Base-by-base conservation (phyloP, 2,113 vertebrate species). In the Struthio camelus region DNA sequence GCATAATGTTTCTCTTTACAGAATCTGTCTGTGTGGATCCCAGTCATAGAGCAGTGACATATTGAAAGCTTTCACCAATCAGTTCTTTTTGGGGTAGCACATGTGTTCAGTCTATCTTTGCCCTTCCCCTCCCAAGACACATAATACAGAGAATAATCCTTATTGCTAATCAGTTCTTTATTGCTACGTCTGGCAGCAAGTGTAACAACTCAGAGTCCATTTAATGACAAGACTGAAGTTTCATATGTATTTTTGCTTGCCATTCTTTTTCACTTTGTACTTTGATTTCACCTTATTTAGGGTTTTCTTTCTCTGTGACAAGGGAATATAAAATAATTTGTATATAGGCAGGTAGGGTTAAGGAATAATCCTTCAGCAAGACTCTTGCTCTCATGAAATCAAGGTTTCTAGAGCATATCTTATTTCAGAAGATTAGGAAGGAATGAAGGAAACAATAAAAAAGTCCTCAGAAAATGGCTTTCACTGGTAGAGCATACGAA, bases 271-370 rank as follows among this genome's bases (percentile, higher is more conserved):
- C 9, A 51, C 83, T 67, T 65, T 0, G 5, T 36, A 36, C 8
- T 82, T 96, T 54, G 20, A 69, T 79, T 95, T 79, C 27, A 70
- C 13, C 4, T 11, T n/a, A 12, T 51, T 80, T 62, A 62, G 1
- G 4, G 1, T 44, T 11, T 18, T 28, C 1, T 0, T 9, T 36
- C 7, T 0, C 23, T 34, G 2, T 59, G 56, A 75, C 4, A 62
- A 50, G 53, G 10, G 3, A n/a, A 38, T 30, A 48, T 42, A 53
- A 67, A 56, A 48, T 13, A n/a, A 7, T 15, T 79, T 90, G 91
- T 59, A 11, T 69, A 18, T 59, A n/a, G 12, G 16, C 50, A 89
- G 50, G 9, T 46, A 38, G 70, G 18, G 11, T 40, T 91, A 38
- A 81, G 56, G 42, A 85, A 53, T 81, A 85, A 65, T 76, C 19